Conservation (phyloP, 2,888 invertebrate genomes). For the Calameuta idolon region DNA sequence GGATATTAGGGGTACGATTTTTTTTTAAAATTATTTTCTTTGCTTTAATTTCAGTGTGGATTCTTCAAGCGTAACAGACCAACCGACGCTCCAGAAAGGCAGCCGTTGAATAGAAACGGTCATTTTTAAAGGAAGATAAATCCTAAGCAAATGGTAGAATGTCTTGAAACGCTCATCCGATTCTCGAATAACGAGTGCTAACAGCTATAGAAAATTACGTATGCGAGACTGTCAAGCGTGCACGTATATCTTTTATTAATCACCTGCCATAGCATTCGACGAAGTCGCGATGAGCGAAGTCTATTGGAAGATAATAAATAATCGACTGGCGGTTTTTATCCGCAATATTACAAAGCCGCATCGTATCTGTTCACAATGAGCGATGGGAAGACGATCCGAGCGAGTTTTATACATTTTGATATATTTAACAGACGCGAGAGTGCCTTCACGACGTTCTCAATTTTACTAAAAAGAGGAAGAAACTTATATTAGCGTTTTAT, state of each 20-base stretch:
- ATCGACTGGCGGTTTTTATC: not conserved
- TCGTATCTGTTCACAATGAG: not conserved
- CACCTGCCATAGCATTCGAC: not conserved
- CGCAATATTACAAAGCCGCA: not conserved
- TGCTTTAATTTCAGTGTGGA: constrained; percentile 76
- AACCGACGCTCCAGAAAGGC: constrained; percentile 82
- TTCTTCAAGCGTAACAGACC: constrained; percentile 94
- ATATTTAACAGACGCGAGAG: constrained; percentile 8
- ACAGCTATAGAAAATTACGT: not conserved
- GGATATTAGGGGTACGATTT: not conserved
- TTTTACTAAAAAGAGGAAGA: not conserved
- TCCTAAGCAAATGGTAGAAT: not conserved
- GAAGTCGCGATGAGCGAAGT: not conserved
- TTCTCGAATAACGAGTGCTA: not conserved
- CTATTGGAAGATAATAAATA: not conserved
- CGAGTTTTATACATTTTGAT: constrained; percentile 12
- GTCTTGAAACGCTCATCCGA: not conserved
- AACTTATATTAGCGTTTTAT: not conserved
- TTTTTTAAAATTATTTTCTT: constrained; percentile 4
- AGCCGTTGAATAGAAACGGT: constrained; percentile 84
- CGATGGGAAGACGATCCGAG: not conserved
- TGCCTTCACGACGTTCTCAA: constrained; percentile 6
- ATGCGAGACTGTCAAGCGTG: not conserved
- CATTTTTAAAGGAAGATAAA: constrained; percentile 52
- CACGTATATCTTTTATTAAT: not conserved